phyloP scores from a whole-genome alignment of 2,888 invertebrate species.

The Diabrotica balteata region DNA sequence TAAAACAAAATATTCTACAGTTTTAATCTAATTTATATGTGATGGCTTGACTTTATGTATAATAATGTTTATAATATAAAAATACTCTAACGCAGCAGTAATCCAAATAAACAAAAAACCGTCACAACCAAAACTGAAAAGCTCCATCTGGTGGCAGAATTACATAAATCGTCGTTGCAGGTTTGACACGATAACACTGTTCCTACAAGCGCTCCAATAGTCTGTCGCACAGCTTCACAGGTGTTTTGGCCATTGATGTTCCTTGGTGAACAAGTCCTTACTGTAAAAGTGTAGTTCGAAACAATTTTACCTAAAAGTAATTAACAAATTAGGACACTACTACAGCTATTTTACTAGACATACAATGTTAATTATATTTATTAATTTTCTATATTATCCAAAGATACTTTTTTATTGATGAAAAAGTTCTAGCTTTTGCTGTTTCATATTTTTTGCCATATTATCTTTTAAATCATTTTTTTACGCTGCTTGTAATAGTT shows the following conservation, averaged over 20 bases:
- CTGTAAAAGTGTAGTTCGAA: slow-evolving; percentile 20
- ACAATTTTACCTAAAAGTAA: slow-evolving; percentile 17
- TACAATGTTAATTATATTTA: too few species aligned
- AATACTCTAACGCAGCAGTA: slow-evolving; percentile 6
- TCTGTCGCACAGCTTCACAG: slow-evolving; percentile 20
- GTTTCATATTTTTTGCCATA: too few species aligned
- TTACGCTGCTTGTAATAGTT: too few species aligned
- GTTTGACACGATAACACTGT: slow-evolving; percentile 21
- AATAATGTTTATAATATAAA: not conserved
- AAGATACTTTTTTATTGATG: too few species aligned
- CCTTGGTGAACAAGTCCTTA: slow-evolving; percentile 30
- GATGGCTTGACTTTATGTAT: too few species aligned
- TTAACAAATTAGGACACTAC: not conserved
- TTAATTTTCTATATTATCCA: too few species aligned
- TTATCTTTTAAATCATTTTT: too few species aligned
- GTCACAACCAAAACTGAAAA: slow-evolving; percentile 10
- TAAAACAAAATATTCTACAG: too few species aligned
- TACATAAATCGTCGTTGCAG: slow-evolving; percentile 34
- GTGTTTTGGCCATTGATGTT: slow-evolving; percentile 11
- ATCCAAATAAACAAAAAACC: slow-evolving; percentile 8
- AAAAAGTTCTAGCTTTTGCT: too few species aligned
- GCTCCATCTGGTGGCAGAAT: slow-evolving; percentile 21
- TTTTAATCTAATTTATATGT: too few species aligned
- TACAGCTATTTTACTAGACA: too few species aligned
- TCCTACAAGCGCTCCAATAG: slow-evolving; percentile 14